These are phyloP conservation scores for Ceratosolen solmsi DNA, from an alignment of 1,140 invertebrate genomes.

Conservation along the genomic window DNA sequence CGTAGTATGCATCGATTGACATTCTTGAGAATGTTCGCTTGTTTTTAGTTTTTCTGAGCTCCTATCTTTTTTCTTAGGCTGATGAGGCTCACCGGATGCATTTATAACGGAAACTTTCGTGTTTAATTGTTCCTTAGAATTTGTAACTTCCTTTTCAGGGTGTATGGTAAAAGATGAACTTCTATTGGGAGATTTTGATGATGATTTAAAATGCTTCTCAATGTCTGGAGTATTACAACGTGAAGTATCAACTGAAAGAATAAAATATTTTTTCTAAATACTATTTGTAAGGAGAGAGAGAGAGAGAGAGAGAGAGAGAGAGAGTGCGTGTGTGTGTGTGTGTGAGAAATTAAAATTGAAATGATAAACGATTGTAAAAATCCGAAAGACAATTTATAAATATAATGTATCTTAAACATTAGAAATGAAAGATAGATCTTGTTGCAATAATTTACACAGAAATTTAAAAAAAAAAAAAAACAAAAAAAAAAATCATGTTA, in stretches of 20 bases:
- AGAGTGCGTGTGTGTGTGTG: not conserved
- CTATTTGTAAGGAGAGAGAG: too few relatives aligned
- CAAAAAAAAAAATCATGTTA: too few relatives aligned
- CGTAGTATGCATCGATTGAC: not conserved
- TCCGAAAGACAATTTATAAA: too few relatives aligned
- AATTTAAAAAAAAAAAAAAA: too few relatives aligned
- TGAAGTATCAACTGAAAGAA: conserved; percentile 64
- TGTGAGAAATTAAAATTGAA: too few relatives aligned
- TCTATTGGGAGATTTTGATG: conserved; percentile 56
- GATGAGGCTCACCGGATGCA: conserved; percentile 45
- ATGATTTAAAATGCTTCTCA: conserved; percentile 69
- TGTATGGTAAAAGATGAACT: not conserved
- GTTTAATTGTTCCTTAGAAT: conserved; percentile 50
- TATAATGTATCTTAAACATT: too few relatives aligned
- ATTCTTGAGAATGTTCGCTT: not conserved
- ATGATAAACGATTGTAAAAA: too few relatives aligned
- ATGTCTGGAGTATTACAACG: conserved; percentile 65
- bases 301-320: too few relatives aligned
- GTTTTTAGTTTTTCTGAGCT: not conserved
- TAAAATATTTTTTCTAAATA: not conserved
- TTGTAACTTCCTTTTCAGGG: conserved; percentile 27
- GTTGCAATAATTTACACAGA: too few relatives aligned
- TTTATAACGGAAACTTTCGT: conserved; percentile 26
- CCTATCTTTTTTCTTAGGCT: not conserved
- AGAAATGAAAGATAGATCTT: too few relatives aligned